Evolutionary conservation across 2,888 invertebrate genomes (phyloP).

Genomic region (Xestia ashworthii): DNA sequence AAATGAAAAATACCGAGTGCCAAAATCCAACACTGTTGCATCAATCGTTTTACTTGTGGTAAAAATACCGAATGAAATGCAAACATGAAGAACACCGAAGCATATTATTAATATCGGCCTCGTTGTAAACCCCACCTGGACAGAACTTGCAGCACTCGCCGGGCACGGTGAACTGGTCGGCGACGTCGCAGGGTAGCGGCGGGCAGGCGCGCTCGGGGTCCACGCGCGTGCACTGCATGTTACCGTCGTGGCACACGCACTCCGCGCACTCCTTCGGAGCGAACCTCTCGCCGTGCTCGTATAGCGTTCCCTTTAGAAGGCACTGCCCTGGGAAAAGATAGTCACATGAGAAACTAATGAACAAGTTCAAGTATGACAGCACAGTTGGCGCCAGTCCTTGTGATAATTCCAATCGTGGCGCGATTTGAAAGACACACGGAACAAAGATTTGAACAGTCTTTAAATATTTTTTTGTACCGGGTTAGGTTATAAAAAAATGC

Average conservation of each 20-base stretch:
- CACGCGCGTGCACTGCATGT: constrained; percentile 94
- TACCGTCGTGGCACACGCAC: constrained; percentile 96
- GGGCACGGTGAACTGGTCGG: constrained; percentile 95
- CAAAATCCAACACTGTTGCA: too few species aligned
- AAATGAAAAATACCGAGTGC: not conserved
- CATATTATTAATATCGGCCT: not conserved
- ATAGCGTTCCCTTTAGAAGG: constrained; percentile 92
- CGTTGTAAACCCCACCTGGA: constrained; percentile 91
- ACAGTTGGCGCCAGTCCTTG: not conserved
- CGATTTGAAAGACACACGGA: not conserved
- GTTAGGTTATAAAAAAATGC: not conserved
- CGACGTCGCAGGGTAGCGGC: constrained; percentile 93
- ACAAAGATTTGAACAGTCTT: not conserved
- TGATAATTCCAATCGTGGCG: not conserved
- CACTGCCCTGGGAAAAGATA: constrained; percentile 91
- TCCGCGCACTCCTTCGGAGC: constrained; percentile 94
- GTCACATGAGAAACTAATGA: not conserved
- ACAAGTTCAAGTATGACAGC: not conserved
- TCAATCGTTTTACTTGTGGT: not conserved
- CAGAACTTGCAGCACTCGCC: constrained; percentile 98
- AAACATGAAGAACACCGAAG: not conserved
- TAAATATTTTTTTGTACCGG: not conserved
- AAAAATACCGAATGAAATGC: not conserved
- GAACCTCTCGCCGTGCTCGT: constrained; percentile 95
- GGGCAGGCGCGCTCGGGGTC: constrained; percentile 95